These are phyloP conservation scores for Oxyura jamaicensis DNA, from an alignment of 2,113 vertebrate species.

Conservation along the genomic window DNA sequence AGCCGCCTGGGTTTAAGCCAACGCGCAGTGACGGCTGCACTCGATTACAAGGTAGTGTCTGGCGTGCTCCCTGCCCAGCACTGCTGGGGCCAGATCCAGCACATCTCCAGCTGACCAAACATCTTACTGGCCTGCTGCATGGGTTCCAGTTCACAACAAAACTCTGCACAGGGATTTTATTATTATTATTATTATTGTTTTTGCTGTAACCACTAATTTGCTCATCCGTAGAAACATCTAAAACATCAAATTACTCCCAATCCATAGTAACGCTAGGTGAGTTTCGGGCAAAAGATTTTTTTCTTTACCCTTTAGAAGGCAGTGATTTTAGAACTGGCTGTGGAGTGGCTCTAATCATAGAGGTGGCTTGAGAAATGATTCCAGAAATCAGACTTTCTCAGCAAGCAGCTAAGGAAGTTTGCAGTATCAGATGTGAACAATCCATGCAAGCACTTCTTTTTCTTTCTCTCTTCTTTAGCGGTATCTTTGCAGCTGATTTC, in stretches of 20 bases:
- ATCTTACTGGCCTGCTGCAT: background rate
- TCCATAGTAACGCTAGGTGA: background rate
- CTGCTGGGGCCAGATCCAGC: too few relatives aligned
- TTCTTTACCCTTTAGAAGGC: background rate
- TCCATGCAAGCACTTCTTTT: background rate
- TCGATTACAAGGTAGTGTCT: background rate
- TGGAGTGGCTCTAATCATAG: background rate
- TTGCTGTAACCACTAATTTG: background rate
- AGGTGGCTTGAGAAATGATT: accelerated
- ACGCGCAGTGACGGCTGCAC: background rate
- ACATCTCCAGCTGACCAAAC: too few relatives aligned
- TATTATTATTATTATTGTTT: too few relatives aligned
- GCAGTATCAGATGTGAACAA: background rate
- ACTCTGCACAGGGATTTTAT: background rate
- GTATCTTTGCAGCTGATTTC: background rate
- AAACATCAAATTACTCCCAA: background rate
- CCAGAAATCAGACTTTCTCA: background rate
- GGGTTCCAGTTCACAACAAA: background rate
- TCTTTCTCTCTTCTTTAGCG: background rate
- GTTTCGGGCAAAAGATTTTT: background rate
- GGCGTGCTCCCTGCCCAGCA: background rate
- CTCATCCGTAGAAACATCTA: background rate
- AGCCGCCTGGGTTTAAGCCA: background rate
- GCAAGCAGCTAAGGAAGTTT: background rate
- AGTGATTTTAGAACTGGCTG: background rate